A percentile compares a stretch with the other conserved stretches of the same genome.
Evolutionary conservation across 2,113 vertebrate species (phyloP).

Genomic region (Vulpes ferrilata): DNA sequence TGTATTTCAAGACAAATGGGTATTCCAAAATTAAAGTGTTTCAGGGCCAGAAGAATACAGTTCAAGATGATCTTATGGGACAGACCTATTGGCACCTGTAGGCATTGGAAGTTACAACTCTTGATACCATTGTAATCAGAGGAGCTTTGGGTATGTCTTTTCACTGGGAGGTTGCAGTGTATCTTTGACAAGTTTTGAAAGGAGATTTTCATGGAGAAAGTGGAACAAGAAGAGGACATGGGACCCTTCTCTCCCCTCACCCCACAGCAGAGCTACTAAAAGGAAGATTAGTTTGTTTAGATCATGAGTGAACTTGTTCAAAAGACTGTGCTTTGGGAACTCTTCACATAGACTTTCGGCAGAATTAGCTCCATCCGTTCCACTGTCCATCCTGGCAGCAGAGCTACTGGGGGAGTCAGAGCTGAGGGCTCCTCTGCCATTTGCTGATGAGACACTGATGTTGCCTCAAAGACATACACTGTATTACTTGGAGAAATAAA

Average conservation of each 20-base stretch:
- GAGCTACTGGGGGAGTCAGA: background rate
- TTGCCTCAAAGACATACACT: background rate
- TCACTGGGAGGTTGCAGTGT: background rate
- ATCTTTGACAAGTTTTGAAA: background rate
- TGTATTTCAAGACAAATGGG: background rate
- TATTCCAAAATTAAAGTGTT: background rate
- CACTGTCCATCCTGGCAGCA: background rate
- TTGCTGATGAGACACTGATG: background rate
- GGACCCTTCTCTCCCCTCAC: background rate
- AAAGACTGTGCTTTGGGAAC: background rate
- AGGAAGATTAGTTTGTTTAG: background rate
- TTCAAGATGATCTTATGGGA: background rate
- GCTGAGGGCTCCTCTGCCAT: background rate
- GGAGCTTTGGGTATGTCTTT: background rate
- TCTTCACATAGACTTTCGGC: background rate
- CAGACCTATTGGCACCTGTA: background rate
- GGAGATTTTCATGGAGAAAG: background rate
- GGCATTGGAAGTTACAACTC: background rate
- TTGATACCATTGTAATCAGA: background rate
- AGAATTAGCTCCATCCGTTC: background rate
- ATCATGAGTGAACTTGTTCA: background rate
- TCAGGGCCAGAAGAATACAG: background rate
- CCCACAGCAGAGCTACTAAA: background rate
- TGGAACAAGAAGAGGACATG: background rate
- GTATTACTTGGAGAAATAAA: background rate